phyloP scores from a whole-genome alignment of 2,797 vertebrate species.

The Halcyon leucocephala region DNA sequence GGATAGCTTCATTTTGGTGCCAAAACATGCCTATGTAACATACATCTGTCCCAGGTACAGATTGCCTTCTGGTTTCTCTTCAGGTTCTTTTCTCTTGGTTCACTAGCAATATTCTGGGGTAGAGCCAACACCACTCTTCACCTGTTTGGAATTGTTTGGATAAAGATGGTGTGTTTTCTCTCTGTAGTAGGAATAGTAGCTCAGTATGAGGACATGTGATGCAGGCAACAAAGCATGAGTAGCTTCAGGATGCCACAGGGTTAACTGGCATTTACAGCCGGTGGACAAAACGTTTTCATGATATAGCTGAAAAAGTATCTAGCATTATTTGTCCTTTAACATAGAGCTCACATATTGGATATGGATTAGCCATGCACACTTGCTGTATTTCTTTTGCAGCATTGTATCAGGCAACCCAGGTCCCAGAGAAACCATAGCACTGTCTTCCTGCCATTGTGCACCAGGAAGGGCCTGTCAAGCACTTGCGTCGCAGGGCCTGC shows the following conservation, averaged over 20 bases:
- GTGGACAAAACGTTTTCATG: rapidly evolving
- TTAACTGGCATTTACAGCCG: background rate
- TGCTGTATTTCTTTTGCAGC: conserved; percentile 31
- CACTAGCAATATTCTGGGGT: background rate
- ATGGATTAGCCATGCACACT: background rate
- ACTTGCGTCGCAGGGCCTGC: background rate
- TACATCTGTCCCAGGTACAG: too few relatives aligned
- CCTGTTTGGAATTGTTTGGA: background rate
- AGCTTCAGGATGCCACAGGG: background rate
- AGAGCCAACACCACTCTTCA: background rate
- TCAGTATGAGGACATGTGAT: background rate
- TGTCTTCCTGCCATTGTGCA: conserved; percentile 89
- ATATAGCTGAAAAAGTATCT: background rate
- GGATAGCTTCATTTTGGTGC: background rate
- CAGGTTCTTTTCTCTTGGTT: background rate
- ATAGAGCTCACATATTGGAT: background rate
- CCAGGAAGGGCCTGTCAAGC: conserved; percentile 83
- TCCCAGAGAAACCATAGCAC: conserved; percentile 81
- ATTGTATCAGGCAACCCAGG: conserved; percentile 67
- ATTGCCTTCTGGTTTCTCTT: background rate
- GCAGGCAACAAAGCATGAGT: background rate
- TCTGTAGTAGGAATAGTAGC: background rate
- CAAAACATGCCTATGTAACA: background rate
- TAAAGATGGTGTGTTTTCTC: background rate
- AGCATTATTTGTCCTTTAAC: background rate